Conservation (phyloP, 2,113 vertebrate genomes). For the Amphilophus citrinellus region DNA sequence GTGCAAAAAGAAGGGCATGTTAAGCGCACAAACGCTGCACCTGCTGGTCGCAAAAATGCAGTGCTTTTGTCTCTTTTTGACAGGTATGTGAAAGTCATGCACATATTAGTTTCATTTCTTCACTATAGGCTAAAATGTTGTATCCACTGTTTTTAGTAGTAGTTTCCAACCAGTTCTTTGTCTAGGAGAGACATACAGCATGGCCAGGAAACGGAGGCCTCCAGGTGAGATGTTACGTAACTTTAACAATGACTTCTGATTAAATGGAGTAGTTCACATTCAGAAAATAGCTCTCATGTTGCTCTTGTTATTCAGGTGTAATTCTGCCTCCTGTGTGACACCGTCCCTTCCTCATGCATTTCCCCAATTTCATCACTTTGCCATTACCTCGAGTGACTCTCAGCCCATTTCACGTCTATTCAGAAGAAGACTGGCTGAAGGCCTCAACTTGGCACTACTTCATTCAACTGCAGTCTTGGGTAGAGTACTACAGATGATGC, state of each 20-base stretch:
- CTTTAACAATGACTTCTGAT: neutral
- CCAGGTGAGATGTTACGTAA: constrained; percentile 23
- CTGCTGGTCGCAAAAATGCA: constrained; percentile 36
- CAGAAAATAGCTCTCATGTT: neutral
- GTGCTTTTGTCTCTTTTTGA: constrained; percentile 37
- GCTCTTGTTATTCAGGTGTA: constrained; percentile 38
- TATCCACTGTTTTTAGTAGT: neutral
- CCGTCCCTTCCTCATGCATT: constrained; percentile 53
- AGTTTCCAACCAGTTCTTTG: constrained; percentile 55
- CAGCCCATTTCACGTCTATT: constrained; percentile 48
- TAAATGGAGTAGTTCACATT: neutral
- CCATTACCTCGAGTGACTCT: constrained; percentile 64
- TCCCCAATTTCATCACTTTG: constrained; percentile 64
- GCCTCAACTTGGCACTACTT: constrained; percentile 56
- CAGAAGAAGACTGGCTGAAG: constrained; percentile 40
- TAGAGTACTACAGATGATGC: constrained; percentile 69
- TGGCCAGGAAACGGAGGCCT: constrained; percentile 51
- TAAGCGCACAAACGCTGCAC: neutral
- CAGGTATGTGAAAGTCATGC: constrained; percentile 37
- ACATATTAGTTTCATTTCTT: neutral
- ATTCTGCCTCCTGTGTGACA: constrained; percentile 57
- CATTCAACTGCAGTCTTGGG: constrained; percentile 60
- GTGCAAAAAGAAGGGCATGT: constrained; percentile 30
- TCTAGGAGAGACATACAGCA: constrained; percentile 68
- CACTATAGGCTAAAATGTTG: neutral